Evolutionary conservation across 2,113 vertebrate species (phyloP), one percentile per base, ranked within the genome.

Genomic region (Australoheros scitulus): DNA sequence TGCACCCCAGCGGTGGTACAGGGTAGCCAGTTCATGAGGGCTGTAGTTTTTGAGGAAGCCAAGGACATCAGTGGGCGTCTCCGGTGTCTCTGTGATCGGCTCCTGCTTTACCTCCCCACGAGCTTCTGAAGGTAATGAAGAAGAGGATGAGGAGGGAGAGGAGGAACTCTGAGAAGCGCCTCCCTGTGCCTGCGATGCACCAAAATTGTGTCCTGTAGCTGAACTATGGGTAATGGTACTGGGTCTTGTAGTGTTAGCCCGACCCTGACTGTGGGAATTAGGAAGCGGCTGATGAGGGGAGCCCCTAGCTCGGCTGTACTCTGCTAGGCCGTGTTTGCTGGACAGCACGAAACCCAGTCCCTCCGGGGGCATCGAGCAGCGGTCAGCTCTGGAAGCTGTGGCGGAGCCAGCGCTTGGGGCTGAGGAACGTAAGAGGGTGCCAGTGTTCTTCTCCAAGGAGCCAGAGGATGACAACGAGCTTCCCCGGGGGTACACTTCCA

Each of bases 1-100:
- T 52, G 96, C 94, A 32, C 97, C 96, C 95, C 97, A 98, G 94
- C 96, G 96, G 88, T 97, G 97, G 95, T 97, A 98, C 55, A 98
- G 93, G 0, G 96, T 92, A 50, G 97, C 96, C 41, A 98, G 93
- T 87, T 98, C 97, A 89, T 97, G 96, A 89, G 97, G 96, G 95
- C 96, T 97, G 96, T 97, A 97, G 13, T 97, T 97, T 94, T 97
- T 97, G 57, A 98, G 96, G 89, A 97, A 96, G 92, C 93, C 94
- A 79, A 98, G 95, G 92, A 97, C 87, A 80, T 97, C 97, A 80
- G 95, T 77, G 68, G 90, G 95, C 84, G 96, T 96, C 87, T 97
- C 96, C 0, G 92, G 95, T 3, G 92, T 92, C 9, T 97, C 97
- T 1, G 95, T 80, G 4, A 83, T 87, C 0, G 90, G 79, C 85